A percentile compares a stretch with the other conserved stretches of the same genome.
These are phyloP conservation scores for Zaprionus obscuricornis DNA, from an alignment of 2,888 invertebrate genomes.

Conservation along the genomic window DNA sequence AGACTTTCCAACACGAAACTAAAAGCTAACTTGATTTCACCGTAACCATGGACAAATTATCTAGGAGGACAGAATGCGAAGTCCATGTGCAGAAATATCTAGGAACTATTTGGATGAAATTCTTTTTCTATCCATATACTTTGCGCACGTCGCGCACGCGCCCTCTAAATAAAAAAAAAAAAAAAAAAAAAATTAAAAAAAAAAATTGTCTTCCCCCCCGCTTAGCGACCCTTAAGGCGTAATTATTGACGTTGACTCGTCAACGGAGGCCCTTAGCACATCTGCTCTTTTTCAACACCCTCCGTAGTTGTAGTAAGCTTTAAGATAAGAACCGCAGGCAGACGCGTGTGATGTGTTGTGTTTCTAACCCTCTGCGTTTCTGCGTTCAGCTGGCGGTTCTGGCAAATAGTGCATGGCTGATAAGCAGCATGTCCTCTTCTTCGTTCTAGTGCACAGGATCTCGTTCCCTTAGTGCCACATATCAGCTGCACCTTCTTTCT, in stretches of 20 bases:
- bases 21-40: slow-evolving; percentile 23
- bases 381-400: slow-evolving; percentile 35
- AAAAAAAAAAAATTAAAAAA: too few relatives aligned
- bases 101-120: neutral
- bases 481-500: slow-evolving; percentile 62
- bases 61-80: neutral
- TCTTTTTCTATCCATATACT: neutral
- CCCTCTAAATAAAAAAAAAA: too few relatives aligned
- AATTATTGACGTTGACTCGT: slow-evolving; percentile 56
- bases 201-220: slow-evolving; percentile 9
- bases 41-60: neutral
- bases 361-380: slow-evolving; percentile 55
- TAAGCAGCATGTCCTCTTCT: slow-evolving; percentile 47
- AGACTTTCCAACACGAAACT: slow-evolving; percentile 17
- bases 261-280: slow-evolving; percentile 52
- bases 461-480: slow-evolving; percentile 50
- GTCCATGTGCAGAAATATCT: neutral
- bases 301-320: slow-evolving; percentile 47
- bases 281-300: slow-evolving; percentile 73
- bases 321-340: slow-evolving; percentile 63
- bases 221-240: slow-evolving; percentile 30
- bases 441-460: slow-evolving; percentile 49
- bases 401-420: slow-evolving; percentile 58
- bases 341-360: slow-evolving; percentile 26
- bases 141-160: slow-evolving; percentile 70